phyloP scores from a whole-genome alignment of 2,113 vertebrate species.

The Setophaga kirtlandii region DNA sequence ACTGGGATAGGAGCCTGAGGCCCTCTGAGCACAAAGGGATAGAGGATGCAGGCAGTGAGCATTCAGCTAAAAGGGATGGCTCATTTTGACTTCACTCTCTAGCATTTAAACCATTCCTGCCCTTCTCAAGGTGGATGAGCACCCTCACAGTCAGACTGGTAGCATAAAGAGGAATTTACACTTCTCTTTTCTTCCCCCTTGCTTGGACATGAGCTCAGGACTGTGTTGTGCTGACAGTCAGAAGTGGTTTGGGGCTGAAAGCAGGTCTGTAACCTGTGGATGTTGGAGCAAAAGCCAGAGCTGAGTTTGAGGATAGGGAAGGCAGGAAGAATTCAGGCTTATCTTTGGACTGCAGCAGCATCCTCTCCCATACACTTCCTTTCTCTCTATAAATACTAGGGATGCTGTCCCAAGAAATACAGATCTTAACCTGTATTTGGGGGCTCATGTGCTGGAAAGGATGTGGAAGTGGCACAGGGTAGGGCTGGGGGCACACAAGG shows the following conservation, averaged over 20 bases:
- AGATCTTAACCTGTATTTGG: neutral
- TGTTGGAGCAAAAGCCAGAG: neutral
- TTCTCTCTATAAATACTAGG: neutral
- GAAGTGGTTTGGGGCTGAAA: neutral
- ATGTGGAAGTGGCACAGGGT: fast-evolving
- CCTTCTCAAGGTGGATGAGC: neutral
- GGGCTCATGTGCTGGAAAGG: neutral
- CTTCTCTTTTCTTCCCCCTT: neutral
- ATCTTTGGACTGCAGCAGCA: neutral
- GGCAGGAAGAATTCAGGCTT: neutral
- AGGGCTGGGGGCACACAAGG: neutral
- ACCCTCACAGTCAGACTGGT: neutral
- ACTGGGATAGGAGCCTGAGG: neutral
- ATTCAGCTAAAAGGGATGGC: neutral
- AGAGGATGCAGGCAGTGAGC: neutral
- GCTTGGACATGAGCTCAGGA: neutral
- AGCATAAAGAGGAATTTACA: neutral
- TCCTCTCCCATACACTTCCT: neutral
- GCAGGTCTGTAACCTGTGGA: neutral
- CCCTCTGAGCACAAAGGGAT: neutral
- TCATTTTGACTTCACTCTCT: neutral
- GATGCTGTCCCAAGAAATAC: neutral
- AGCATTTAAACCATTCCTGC: neutral
- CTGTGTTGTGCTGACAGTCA: neutral
- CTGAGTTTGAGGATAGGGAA: neutral